Percentiles rank a stretch among this genome's conserved stretches.
Conservation (phyloP, 2,113 vertebrate genomes). For the Podarcis raffonei region DNA sequence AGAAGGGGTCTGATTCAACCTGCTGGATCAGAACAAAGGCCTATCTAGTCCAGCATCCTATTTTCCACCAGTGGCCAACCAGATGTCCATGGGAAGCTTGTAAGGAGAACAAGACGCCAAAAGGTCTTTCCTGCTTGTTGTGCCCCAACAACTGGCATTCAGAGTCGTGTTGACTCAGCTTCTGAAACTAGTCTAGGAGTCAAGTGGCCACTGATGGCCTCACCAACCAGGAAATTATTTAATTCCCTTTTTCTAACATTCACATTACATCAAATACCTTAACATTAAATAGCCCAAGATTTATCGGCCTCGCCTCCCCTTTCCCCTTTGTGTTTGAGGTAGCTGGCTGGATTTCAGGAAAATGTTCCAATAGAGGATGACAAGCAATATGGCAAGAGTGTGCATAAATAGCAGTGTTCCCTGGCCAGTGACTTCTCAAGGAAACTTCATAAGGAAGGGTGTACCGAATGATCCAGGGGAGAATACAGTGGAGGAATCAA, state of each 20-base stretch:
- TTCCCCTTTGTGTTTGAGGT: not conserved
- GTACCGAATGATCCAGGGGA: not conserved
- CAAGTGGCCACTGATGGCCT: too few species aligned
- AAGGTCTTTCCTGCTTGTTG: too few species aligned
- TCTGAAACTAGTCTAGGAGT: too few species aligned
- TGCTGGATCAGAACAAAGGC: not conserved
- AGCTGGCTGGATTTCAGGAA: not conserved
- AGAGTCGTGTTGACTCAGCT: too few species aligned
- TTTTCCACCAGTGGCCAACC: too few species aligned
- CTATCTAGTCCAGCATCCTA: not conserved
- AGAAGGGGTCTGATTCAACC: conserved; percentile 12
- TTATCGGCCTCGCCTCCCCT: not conserved
- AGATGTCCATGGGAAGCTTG: too few species aligned
- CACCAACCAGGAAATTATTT: too few species aligned
- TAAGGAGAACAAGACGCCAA: too few species aligned
- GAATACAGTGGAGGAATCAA: not conserved
- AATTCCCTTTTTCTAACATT: too few species aligned
- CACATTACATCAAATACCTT: too few species aligned
- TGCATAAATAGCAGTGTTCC: not conserved
- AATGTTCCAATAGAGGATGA: not conserved
- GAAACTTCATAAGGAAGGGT: not conserved
- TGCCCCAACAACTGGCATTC: too few species aligned
- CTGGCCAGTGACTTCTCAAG: not conserved
- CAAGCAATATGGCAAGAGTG: not conserved
- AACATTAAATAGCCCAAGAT: too few species aligned